Percentiles rank a stretch among this genome's conserved stretches.
Evolutionary conservation across 2,113 vertebrate species (phyloP).

Genomic region (Cynopterus brachyotis): DNA sequence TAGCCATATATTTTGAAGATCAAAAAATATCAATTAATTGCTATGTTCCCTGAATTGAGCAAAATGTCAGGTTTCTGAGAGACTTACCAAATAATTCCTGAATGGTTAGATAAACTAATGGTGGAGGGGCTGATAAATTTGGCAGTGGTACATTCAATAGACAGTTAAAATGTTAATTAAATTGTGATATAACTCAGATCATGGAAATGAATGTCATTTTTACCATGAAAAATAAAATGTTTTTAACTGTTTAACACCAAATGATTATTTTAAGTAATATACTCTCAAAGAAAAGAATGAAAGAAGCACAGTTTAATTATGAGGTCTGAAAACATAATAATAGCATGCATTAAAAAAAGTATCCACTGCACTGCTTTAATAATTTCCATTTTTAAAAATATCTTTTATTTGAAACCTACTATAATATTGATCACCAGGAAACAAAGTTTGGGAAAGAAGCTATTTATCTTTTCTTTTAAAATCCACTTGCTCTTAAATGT

Average conservation of each 20-base stretch:
- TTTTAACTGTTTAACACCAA: background rate
- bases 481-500: slow-evolving; percentile 15
- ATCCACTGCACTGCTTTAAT: background rate
- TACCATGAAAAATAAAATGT: background rate
- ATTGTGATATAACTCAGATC: background rate
- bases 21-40: background rate
- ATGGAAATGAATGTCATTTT: background rate
- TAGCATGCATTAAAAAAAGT: background rate
- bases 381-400: background rate
- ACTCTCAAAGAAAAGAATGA: background rate
- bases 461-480: slow-evolving; percentile 34
- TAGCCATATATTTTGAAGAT: background rate
- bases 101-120: background rate
- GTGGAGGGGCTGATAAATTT: background rate
- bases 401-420: background rate
- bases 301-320: background rate
- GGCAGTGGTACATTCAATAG: background rate
- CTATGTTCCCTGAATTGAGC: background rate
- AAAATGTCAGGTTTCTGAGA: background rate
- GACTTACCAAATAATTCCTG: background rate
- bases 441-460: background rate
- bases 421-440: background rate
- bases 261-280: background rate
- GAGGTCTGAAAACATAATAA: background rate
- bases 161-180: background rate